These are phyloP conservation scores for Turnix velox DNA, from an alignment of 2,113 vertebrate genomes.

Conservation along the genomic window DNA sequence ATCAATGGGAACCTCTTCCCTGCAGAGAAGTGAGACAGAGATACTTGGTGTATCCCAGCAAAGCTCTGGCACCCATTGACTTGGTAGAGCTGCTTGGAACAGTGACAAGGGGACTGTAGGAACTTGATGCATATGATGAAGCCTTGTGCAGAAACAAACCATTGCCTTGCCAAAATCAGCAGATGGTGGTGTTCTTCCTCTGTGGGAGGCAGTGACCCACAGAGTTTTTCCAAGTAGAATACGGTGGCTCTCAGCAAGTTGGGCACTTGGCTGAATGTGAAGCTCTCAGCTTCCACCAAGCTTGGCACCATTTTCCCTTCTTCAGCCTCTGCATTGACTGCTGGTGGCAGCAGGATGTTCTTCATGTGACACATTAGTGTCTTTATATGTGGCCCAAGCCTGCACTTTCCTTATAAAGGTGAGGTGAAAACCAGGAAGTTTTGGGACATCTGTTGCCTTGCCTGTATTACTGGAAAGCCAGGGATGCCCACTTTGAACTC, in stretches of 20 bases:
- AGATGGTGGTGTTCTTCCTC: background rate
- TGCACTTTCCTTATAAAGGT: background rate
- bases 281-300: background rate
- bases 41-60: background rate
- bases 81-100: background rate
- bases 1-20: background rate
- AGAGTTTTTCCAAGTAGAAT: background rate
- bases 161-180: background rate
- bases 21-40: background rate
- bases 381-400: background rate
- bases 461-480: background rate
- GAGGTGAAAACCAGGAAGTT: background rate
- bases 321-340: background rate
- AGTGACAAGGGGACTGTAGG: background rate
- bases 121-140: background rate
- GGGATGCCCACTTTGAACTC: background rate
- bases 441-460: background rate
- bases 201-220: background rate
- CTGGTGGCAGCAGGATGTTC: background rate
- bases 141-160: background rate
- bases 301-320: background rate
- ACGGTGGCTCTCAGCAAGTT: rapidly evolving
- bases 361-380: background rate
- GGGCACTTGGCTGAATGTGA: background rate
- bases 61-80: background rate